Base-by-base conservation (phyloP, 92 coral and sea anemone species). In the Porites rus region DNA sequence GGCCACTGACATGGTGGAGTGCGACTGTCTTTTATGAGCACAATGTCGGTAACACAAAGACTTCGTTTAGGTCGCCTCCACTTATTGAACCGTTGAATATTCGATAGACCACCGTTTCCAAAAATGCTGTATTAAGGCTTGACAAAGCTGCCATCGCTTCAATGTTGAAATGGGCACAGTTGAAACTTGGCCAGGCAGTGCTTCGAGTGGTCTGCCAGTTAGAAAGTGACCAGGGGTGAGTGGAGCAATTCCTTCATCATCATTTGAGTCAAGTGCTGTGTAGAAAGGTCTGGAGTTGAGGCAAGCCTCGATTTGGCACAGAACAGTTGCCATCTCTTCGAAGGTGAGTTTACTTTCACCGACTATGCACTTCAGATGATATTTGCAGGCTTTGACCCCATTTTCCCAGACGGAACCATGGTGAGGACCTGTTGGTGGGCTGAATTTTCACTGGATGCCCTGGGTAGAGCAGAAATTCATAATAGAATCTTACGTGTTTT, bases 261-360 rank as follows among this genome's bases (percentile, higher is more conserved):
- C 91, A 70, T 72, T 87, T 71, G 79, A 8, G 71, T 87, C 87
- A 72, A 43, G 88, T 60, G 76, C 56, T 7, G 88, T 72, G 61
- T 24, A 74, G 7, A 88, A 85, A 17, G 93, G 93, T 38, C 93
- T 81, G 12, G 91, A 90, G 83, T 90, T 90, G 72, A 87, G 79
- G 81, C 91, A 88, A 69, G 92, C 94, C 75, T 93, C 96, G 20
- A 93, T 93, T 65, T 90, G 96, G 69, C 89, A 87, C 51, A 87
- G 88, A 3, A 75, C 80, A 5, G 93, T 93, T 50, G 92, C 67
- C 90, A 93, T 64, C 51, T 92, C 90, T 86, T 92, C 93, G 51
- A 89, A 92, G 56, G 82, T 73, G 16, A 92, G 84, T 22, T 83
- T 86, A 58, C 69, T 73, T 77, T 92, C 90, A 3, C 95, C 90